Conservation (phyloP, 2,113 vertebrate species). For the Microtus pennsylvanicus region DNA sequence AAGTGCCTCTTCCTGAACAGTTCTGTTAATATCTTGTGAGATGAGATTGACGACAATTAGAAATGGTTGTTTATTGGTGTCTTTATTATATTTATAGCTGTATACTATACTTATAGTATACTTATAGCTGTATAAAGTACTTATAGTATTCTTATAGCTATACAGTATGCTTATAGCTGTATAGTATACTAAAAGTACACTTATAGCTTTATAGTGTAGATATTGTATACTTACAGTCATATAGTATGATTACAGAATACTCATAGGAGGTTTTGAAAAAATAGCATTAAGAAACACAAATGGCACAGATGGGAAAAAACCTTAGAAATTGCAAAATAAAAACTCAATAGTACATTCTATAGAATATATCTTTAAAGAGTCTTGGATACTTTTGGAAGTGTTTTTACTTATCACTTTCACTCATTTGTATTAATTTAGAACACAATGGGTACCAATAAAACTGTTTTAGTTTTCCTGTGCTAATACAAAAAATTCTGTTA, state of each 20-base stretch:
- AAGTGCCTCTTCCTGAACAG: neutral
- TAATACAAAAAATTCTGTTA: slow-evolving; percentile 66
- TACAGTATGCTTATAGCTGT: neutral
- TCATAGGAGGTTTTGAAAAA: neutral
- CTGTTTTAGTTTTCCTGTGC: slow-evolving; percentile 22
- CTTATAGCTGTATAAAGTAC: too few relatives aligned
- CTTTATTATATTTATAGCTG: slow-evolving; percentile 3
- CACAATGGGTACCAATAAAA: slow-evolving; percentile 55
- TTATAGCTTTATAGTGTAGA: neutral
- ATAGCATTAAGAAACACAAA: neutral
- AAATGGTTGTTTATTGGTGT: neutral
- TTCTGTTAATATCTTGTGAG: neutral
- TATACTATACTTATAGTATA: too few relatives aligned
- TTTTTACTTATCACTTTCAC: slow-evolving; percentile 1
- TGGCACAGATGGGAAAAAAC: neutral
- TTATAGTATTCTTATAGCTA: neutral
- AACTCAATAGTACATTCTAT: neutral
- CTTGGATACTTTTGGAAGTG: neutral
- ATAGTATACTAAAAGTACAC: neutral
- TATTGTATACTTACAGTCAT: neutral
- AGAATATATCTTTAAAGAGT: too few relatives aligned
- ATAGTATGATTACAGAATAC: too few relatives aligned
- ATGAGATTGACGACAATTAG: neutral
- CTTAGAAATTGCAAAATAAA: slow-evolving; percentile 11
- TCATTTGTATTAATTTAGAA: slow-evolving; percentile 59